phyloP scores from a whole-genome alignment of 2,888 invertebrate genomes.

The Dolichomitus sp. region DNA sequence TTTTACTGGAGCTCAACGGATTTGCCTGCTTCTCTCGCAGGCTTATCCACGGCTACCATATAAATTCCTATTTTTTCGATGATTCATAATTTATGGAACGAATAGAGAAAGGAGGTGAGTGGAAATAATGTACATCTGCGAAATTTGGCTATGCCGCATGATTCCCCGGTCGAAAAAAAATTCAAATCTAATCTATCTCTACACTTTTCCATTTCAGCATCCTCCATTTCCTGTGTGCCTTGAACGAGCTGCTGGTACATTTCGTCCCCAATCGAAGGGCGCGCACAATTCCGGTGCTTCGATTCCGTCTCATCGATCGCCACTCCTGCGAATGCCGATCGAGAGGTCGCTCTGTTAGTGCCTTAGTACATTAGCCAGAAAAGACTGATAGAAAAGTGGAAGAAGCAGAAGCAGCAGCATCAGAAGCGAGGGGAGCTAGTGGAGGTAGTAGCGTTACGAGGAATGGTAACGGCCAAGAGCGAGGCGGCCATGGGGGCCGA shows the following conservation, averaged over 20 bases:
- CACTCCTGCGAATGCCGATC: slow-evolving; percentile 20
- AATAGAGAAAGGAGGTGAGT: not conserved
- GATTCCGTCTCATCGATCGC: slow-evolving; percentile 16
- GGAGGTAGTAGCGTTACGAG: slow-evolving; percentile 63
- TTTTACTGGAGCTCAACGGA: slow-evolving; percentile 17
- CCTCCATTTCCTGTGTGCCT: not conserved
- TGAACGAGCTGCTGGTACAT: slow-evolving; percentile 18
- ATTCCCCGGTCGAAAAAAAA: slow-evolving; percentile 50
- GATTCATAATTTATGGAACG: slow-evolving; percentile 26
- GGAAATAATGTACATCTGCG: slow-evolving; percentile 30
- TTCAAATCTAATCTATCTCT: slow-evolving; percentile 44
- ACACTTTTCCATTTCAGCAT: slow-evolving; percentile 46
- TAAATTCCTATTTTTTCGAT: slow-evolving; percentile 4
- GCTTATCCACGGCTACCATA: not conserved
- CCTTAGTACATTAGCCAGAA: slow-evolving; percentile 39
- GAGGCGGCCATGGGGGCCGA: slow-evolving; percentile 71
- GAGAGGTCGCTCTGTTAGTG: slow-evolving; percentile 40
- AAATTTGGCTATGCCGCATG: not conserved
- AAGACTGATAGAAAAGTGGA: slow-evolving; percentile 44
- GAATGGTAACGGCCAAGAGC: slow-evolving; percentile 78
- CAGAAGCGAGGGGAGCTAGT: slow-evolving; percentile 59
- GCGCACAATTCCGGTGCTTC: slow-evolving; percentile 11
- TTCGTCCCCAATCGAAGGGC: slow-evolving; percentile 33
- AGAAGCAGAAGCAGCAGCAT: not conserved
- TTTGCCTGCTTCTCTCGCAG: not conserved